Evolutionary conservation across 2,113 vertebrate genomes (phyloP), one percentile per base, ranked within the genome.

Genomic region (Miniopterus natalensis): DNA sequence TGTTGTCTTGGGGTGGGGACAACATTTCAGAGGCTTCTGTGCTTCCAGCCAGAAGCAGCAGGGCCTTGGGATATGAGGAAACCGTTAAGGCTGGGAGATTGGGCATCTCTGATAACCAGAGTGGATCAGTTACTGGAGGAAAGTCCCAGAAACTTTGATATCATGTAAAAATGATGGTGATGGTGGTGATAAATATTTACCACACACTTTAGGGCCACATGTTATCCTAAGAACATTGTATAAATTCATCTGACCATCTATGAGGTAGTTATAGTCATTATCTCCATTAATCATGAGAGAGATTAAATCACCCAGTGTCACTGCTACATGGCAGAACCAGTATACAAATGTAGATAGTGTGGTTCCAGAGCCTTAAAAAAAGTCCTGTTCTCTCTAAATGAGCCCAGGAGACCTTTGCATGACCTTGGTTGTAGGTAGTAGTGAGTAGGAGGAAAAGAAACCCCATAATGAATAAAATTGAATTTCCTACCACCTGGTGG

Each of bases 181-280:
- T 80, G 49, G 3, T 85, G 78, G 9, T 77, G 51, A 40, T n/a
- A 51, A 59, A 59, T 77, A 87, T 21, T 84, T 78, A 31, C 23
- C 71, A 29, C 3, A 53, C 45, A 57, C 6, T 21, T 79, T 68
- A 73, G 29, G 8, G 25, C 11, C 55, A 86, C 68, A 57, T 10
- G 86, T 93, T 88, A 68, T 86, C 78, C 55, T 79, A 89, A 84
- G 63, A 87, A 65, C 8, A 47, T n/a, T 86, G 40, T 45, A 25
- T 88, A 13, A 92, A 79, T 3, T 86, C 55, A 73, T 61, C 61
- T 85, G 49, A 88, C 9, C 12, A 0, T 15, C n/a, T 27, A 1
- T 65, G 25, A 86, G 15, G 15, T 83, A 61, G 13, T 70, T 84
- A 11, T 61, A 83, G 6, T 85, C n/a, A 27, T 74, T 61, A 65